Evolutionary conservation across 2,797 vertebrate species (phyloP).

Genomic region (Fratercula arctica): DNA sequence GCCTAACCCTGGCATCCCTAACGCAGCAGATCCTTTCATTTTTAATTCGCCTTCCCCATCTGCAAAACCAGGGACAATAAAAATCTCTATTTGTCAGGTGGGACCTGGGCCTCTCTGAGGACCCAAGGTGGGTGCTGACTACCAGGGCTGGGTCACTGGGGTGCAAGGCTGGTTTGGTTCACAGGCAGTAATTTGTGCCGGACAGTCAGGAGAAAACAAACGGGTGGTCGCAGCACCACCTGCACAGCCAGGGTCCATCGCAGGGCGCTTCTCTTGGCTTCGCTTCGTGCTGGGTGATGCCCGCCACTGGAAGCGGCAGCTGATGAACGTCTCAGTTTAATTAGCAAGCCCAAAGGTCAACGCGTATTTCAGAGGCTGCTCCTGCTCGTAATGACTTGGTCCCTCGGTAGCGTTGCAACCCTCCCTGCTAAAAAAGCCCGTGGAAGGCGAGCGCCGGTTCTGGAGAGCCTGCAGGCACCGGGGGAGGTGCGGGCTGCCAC

Average conservation of each 20-base stretch:
- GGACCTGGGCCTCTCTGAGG: fast-evolving
- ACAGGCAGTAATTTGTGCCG: fast-evolving
- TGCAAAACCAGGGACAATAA: background rate
- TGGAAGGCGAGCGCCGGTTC: background rate
- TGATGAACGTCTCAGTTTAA: background rate
- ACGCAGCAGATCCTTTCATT: background rate
- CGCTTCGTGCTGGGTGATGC: background rate
- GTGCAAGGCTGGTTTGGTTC: background rate
- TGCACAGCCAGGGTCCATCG: fast-evolving
- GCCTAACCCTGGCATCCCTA: background rate
- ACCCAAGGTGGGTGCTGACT: background rate
- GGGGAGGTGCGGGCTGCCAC: background rate
- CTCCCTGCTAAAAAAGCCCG: background rate
- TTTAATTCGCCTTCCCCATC: background rate
- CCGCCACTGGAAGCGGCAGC: background rate
- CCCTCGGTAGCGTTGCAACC: background rate
- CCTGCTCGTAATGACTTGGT: fast-evolving
- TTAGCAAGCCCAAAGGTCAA: background rate
- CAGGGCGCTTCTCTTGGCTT: background rate
- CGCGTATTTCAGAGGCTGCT: background rate
- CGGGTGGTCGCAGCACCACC: fast-evolving
- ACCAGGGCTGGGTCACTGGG: background rate
- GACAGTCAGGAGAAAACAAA: too few relatives aligned
- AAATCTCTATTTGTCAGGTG: background rate
- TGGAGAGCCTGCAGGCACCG: background rate